Percentiles rank a stretch among this genome's conserved stretches.
phyloP scores from a whole-genome alignment of 2,113 vertebrate genomes.

The Progne subis region DNA sequence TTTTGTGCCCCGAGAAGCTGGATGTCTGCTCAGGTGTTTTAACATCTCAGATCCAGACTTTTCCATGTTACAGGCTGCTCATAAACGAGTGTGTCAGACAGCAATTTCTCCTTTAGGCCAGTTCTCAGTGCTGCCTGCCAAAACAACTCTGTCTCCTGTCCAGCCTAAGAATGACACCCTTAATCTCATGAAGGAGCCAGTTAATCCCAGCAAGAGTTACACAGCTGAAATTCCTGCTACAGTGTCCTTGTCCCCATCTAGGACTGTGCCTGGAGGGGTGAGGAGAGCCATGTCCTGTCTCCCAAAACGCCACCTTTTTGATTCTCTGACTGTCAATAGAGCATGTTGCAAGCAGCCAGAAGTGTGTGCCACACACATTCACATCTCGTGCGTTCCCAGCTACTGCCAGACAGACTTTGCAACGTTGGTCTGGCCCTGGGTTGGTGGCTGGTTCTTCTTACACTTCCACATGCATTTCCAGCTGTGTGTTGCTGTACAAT shows the following conservation, averaged over 20 bases:
- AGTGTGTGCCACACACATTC: neutral
- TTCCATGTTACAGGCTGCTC: neutral
- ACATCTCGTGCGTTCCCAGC: neutral
- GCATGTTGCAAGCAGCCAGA: neutral
- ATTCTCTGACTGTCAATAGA: neutral
- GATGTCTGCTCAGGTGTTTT: neutral
- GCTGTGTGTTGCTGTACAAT: neutral
- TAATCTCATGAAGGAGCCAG: neutral
- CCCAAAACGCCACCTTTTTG: neutral
- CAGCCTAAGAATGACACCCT: neutral
- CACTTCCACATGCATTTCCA: neutral
- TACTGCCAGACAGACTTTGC: neutral
- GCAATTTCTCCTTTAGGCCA: neutral
- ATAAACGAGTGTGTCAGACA: neutral
- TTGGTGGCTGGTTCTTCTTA: neutral
- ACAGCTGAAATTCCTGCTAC: neutral
- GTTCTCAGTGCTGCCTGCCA: neutral
- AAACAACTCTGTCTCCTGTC: neutral
- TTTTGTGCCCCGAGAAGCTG: neutral
- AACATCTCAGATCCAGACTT: neutral
- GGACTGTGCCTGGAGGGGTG: neutral
- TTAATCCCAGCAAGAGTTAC: neutral
- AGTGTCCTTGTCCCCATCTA: neutral
- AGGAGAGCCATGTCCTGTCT: neutral
- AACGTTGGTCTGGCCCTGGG: neutral